Conservation (phyloP, 2,113 vertebrate species). For the Oxyura jamaicensis region DNA sequence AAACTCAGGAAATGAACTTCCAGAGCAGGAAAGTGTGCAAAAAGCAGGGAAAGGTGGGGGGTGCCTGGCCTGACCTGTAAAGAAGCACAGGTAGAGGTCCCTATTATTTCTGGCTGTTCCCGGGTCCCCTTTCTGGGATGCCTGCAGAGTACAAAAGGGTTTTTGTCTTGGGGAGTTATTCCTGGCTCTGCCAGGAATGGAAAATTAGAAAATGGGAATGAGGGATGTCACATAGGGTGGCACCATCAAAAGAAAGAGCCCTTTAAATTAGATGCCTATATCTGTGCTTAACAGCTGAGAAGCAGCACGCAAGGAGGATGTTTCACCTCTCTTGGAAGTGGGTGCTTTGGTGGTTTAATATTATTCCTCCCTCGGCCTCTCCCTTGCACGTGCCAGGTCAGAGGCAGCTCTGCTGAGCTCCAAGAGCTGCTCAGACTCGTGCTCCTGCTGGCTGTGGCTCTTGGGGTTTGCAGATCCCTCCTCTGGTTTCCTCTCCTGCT, state of each 20-base stretch:
- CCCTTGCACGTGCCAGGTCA: not conserved
- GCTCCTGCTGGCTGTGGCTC: not conserved
- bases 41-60: not conserved
- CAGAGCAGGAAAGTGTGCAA: fast-evolving
- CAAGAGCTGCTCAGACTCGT: not conserved
- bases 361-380: not conserved
- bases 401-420: not conserved
- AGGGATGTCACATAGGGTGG: not conserved
- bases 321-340: not conserved
- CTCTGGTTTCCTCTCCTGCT: not conserved
- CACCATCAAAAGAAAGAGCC: not conserved
- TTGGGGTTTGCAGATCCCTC: not conserved
- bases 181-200: not conserved
- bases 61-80: not conserved
- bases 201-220: not conserved
- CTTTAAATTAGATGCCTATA: not conserved
- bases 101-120: not conserved
- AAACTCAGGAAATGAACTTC: not conserved
- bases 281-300: not conserved
- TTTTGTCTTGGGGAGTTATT: not conserved
- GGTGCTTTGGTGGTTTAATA: not conserved
- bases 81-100: not conserved
- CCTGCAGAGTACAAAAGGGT: not conserved
- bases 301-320: not conserved
- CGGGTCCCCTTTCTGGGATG: not conserved